Percentiles rank a stretch among this genome's conserved stretches.
These are phyloP conservation scores for Brachionichthys hirsutus DNA, from an alignment of 2,113 vertebrate genomes.

Conservation along the genomic window DNA sequence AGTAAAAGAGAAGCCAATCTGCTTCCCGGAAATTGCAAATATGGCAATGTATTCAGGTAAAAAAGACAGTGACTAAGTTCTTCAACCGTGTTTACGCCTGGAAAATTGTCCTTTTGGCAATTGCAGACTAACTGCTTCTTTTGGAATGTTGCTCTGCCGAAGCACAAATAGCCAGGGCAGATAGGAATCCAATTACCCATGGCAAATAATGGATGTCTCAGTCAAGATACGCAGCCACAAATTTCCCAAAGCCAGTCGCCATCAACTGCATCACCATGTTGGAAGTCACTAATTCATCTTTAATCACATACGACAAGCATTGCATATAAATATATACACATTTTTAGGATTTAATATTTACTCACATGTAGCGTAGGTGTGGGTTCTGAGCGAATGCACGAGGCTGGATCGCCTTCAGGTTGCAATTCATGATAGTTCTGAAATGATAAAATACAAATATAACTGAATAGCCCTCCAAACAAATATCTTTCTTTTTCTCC, in stretches of 20 bases:
- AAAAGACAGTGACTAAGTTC: slow-evolving; percentile 55
- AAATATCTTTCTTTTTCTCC: neutral
- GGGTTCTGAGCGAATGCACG: slow-evolving; percentile 95
- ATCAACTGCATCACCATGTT: slow-evolving; percentile 60
- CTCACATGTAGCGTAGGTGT: slow-evolving; percentile 96
- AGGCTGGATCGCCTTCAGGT: slow-evolving; percentile 89
- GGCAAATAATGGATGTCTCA: slow-evolving; percentile 71
- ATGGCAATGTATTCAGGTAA: slow-evolving; percentile 61
- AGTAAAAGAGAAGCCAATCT: slow-evolving; percentile 27
- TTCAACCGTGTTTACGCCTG: slow-evolving; percentile 53
- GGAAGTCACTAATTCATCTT: slow-evolving; percentile 47
- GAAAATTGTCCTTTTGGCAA: slow-evolving; percentile 67
- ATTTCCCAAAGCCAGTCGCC: slow-evolving; percentile 45
- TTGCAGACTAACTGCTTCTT: slow-evolving; percentile 57
- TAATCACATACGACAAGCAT: slow-evolving; percentile 20
- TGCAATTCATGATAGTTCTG: slow-evolving; percentile 97
- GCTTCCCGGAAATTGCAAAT: slow-evolving; percentile 53
- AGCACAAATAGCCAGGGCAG: slow-evolving; percentile 54
- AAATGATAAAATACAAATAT: slow-evolving; percentile 42
- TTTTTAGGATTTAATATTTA: slow-evolving; percentile 56
- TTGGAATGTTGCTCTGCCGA: slow-evolving; percentile 48
- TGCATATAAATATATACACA: too few species aligned
- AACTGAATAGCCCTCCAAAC: neutral
- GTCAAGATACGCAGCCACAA: slow-evolving; percentile 61
- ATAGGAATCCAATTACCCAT: slow-evolving; percentile 73